Percentiles rank a stretch among this genome's conserved stretches.
Evolutionary conservation across 2,888 invertebrate genomes (phyloP).

Genomic region (Metacarcinus magister): DNA sequence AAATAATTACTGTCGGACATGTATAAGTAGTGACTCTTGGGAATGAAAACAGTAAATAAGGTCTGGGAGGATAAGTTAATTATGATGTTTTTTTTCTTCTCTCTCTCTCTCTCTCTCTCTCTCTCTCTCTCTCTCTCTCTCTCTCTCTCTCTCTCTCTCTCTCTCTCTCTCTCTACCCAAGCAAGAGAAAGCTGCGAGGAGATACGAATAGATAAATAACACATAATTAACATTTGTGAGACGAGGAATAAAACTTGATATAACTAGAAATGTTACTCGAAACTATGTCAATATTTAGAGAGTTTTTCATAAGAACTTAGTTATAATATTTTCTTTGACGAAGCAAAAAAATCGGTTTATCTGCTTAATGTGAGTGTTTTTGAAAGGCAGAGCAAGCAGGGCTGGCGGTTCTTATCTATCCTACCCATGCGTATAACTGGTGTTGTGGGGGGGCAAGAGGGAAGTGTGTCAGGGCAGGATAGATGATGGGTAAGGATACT

Average conservation of each 20-base stretch:
- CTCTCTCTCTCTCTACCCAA: background rate
- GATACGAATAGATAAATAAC: background rate
- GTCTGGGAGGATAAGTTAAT: background rate
- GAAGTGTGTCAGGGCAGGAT: background rate
- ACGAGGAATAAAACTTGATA: no score
- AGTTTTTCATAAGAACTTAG: no score
- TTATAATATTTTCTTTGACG: no score
- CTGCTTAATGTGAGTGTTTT: no score
- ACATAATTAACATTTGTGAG: background rate
- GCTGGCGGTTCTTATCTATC: background rate
- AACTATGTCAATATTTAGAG: no score
- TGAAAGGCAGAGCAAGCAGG: background rate
- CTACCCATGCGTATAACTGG: background rate
- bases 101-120: no score
- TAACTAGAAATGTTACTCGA: no score
- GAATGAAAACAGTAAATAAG: background rate
- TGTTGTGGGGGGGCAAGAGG: background rate
- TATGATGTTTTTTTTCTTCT: background rate
- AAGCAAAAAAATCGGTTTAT: no score
- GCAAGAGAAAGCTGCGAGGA: background rate
- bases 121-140: no score
- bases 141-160: no score
- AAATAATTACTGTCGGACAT: conserved; percentile 16
- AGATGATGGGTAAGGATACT: background rate
- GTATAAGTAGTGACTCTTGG: background rate